Percentiles rank a stretch among this genome's conserved stretches.
Evolutionary conservation across 2,888 invertebrate genomes (phyloP).

Genomic region (Ophioninae sp.): DNA sequence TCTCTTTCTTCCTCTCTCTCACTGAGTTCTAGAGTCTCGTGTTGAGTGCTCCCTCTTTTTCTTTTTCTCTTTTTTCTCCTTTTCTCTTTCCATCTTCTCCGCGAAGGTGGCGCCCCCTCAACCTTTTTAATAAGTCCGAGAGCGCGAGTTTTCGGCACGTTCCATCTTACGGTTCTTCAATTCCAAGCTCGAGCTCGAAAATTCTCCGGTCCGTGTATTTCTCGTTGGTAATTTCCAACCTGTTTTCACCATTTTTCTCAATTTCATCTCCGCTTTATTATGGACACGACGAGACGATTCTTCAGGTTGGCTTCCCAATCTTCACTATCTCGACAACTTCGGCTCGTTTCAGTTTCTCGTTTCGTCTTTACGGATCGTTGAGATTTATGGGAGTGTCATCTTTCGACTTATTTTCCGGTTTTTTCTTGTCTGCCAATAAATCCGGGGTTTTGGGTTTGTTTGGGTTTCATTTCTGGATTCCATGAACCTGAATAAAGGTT

Average conservation of each 20-base stretch:
- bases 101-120: slow-evolving; percentile 16
- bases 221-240: not conserved
- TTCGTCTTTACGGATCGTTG: too few species aligned
- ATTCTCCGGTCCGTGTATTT: slow-evolving; percentile 27
- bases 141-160: slow-evolving; percentile 60
- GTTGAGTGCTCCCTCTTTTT: slow-evolving; percentile 16
- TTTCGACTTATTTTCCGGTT: too few species aligned
- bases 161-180: slow-evolving; percentile 59
- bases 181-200: slow-evolving; percentile 37
- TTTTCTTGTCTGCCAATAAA: too few species aligned
- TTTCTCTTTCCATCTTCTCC: slow-evolving; percentile 17
- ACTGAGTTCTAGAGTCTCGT: not conserved
- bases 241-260: slow-evolving; percentile 6
- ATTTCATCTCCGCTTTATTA: too few species aligned
- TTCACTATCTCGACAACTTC: too few species aligned
- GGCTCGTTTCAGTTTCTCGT: too few species aligned
- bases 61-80: slow-evolving; percentile 1
- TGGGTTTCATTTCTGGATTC: too few species aligned
- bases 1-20: not conserved
- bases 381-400: too few species aligned
- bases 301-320: too few species aligned
- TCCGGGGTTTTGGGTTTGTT: too few species aligned
- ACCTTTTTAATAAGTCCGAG: slow-evolving; percentile 62
- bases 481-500: too few species aligned
- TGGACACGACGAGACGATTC: too few species aligned